Evolutionary conservation across 1,140 invertebrate species (phyloP), one percentile per base, ranked within the genome.

Genomic region (Chironomus tepperi): DNA sequence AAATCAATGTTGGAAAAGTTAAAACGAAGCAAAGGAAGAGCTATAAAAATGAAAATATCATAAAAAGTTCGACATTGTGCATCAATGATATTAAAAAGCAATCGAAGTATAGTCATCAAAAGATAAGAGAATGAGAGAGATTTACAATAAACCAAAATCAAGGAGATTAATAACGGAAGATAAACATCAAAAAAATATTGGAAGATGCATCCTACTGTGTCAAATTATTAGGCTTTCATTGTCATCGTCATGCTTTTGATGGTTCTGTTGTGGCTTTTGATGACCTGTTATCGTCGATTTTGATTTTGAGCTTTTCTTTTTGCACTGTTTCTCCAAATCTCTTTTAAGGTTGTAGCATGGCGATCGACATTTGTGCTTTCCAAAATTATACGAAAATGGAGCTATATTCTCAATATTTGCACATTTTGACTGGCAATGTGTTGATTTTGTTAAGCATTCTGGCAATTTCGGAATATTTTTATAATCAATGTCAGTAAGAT

Each of bases 181-280:
- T 9, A 57, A 57, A 57, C 8, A 57, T 47, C 8, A 15, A 57
- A 57, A 57, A 15, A n/a, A n/a, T n/a, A 57, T 57, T 57, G 15
- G n/a, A 57, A 47, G 5, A 57, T 57, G 7, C 8, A 57, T 21
- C 65, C 3, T 70, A 70, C 65, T 70, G 16, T 70, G 65, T 70
- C 65, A 70, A 9, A 70, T 70, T 70, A 70, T 70, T 15, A 70
- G 18, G 18, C 65, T 70, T 18, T 18, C 16, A 18, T 70, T 70
- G 65, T 70, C 65, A 19, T 70, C 65, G 1, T 70, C 16, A 70
- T 57, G 12, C 47, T 57, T 57, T 57, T 57, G 47, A 2, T 43
- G 42, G 9, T 47, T n/a, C n/a, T n/a, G n/a, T n/a, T n/a, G 24
- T 2, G 24, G 10, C 47, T n/a, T 57, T 34, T 34, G 24, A 34